These are phyloP conservation scores for Neoitamus cyanurus DNA, from an alignment of 2,888 invertebrate genomes.

Conservation along the genomic window DNA sequence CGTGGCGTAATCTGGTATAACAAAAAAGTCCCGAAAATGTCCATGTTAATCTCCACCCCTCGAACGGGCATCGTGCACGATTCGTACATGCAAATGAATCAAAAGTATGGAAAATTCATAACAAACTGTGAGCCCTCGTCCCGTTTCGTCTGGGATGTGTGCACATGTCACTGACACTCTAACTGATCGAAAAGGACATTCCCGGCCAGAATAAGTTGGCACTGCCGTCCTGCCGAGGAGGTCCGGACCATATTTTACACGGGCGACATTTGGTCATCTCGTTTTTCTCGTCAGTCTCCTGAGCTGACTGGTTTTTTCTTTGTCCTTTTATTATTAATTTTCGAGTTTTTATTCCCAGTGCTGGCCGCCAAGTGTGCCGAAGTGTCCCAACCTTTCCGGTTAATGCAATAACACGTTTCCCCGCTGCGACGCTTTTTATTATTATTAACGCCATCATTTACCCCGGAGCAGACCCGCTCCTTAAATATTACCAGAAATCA, in stretches of 20 bases:
- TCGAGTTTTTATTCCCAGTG: slow-evolving; percentile 40
- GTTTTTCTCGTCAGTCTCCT: slow-evolving; percentile 47
- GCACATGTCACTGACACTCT: slow-evolving; percentile 50
- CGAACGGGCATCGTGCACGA: background rate
- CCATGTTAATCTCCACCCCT: background rate
- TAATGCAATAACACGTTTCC: background rate
- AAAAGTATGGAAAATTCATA: slow-evolving; percentile 43
- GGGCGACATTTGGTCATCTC: slow-evolving; percentile 51
- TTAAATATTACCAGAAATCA: slow-evolving; percentile 13
- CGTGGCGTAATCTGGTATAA: background rate
- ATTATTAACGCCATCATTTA: slow-evolving; percentile 49
- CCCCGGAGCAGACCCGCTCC: slow-evolving; percentile 21
- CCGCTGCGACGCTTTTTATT: slow-evolving; percentile 40
- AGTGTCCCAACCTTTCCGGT: slow-evolving; percentile 22
- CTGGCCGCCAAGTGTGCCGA: slow-evolving; percentile 37
- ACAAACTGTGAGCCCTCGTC: slow-evolving; percentile 8
- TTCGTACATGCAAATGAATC: slow-evolving; percentile 44
- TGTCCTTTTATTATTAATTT: slow-evolving; percentile 42
- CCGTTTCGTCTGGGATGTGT: slow-evolving; percentile 23
- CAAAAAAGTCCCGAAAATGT: background rate
- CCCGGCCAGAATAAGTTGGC: slow-evolving; percentile 31
- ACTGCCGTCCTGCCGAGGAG: slow-evolving; percentile 16
- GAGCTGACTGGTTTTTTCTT: slow-evolving; percentile 4
- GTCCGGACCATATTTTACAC: slow-evolving; percentile 50
- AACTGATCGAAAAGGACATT: slow-evolving; percentile 51